Evolutionary conservation across 37 sponge, comb jelly and placozoan species (phyloP).

Genomic region (Trichoplax adhaerens): DNA sequence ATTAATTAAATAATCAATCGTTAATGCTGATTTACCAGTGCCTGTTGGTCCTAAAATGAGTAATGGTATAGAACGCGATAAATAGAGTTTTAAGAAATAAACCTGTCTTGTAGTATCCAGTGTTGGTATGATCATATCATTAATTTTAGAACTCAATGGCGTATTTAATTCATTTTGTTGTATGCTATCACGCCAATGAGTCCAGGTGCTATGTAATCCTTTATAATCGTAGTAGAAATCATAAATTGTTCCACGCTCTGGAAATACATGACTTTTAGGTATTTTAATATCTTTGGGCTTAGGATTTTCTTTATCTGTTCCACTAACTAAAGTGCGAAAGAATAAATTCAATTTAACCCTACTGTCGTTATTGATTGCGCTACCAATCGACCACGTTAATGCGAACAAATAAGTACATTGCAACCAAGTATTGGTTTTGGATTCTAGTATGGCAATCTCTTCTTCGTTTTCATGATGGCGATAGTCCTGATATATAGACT

Average conservation of each 20-base stretch:
- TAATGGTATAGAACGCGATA: conserved; percentile 52
- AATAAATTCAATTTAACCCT: conserved; percentile 83
- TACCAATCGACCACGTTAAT: conserved; percentile 81
- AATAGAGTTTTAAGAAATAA: conserved; percentile 58
- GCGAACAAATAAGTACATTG: conserved; percentile 82
- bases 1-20: conserved; percentile 72
- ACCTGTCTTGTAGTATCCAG: conserved; percentile 78
- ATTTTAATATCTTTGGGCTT: conserved; percentile 76
- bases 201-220: conserved; percentile 38
- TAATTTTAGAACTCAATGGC: neutral
- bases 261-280: conserved; percentile 71
- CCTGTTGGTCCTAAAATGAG: conserved; percentile 92
- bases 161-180: conserved; percentile 1
- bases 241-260: conserved; percentile 73
- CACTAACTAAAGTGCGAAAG: conserved; percentile 75
- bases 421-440: conserved; percentile 37
- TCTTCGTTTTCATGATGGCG: no score
- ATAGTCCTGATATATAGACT: neutral
- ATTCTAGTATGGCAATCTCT: no score
- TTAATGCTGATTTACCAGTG: conserved; percentile 96
- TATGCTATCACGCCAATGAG: conserved; percentile 43
- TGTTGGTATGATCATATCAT: conserved; percentile 75
- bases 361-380: conserved; percentile 71
- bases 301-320: conserved; percentile 67
- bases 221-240: conserved; percentile 59